Evolutionary conservation across 1,140 invertebrate genomes (phyloP).

Genomic region (Gyrodactylus salaris): DNA sequence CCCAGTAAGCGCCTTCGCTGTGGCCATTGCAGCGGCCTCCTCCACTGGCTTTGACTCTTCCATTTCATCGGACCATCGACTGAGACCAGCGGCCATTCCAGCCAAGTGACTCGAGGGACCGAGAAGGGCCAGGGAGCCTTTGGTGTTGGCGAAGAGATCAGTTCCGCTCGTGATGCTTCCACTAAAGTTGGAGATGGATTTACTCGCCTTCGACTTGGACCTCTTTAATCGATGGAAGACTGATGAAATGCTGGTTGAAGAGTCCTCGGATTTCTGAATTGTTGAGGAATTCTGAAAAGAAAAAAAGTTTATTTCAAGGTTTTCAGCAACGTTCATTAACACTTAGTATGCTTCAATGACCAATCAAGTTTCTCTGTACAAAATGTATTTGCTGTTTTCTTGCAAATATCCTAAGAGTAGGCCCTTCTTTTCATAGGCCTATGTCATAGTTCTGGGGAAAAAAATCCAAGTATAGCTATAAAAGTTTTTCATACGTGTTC

Average conservation of each 20-base stretch:
- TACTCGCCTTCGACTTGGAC: background rate
- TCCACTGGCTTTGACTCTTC: background rate
- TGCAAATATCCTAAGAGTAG: too few relatives aligned
- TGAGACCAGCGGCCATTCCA: background rate
- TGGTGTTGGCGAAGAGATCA: too few relatives aligned
- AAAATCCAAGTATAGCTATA: too few relatives aligned
- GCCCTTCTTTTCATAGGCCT: too few relatives aligned
- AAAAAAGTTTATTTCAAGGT: background rate
- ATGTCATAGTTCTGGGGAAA: too few relatives aligned
- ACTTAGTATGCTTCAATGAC: too few relatives aligned
- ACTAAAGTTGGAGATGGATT: too few relatives aligned
- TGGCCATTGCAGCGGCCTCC: background rate
- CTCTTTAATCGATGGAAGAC: background rate
- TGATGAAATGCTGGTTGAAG: background rate
- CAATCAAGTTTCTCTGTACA: too few relatives aligned
- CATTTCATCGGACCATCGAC: background rate
- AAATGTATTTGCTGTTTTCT: too few relatives aligned
- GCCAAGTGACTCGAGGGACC: background rate
- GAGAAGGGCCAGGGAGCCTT: background rate
- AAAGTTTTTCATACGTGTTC: too few relatives aligned
- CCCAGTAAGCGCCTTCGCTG: background rate
- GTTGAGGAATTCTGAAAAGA: background rate
- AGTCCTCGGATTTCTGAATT: background rate
- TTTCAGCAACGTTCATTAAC: too few relatives aligned
- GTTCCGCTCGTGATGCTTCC: too few relatives aligned